These are phyloP conservation scores for Chironex yamaguchii DNA, from an alignment of 30 jellyfish, hydroid and myxozoan species.

Conservation along the genomic window DNA sequence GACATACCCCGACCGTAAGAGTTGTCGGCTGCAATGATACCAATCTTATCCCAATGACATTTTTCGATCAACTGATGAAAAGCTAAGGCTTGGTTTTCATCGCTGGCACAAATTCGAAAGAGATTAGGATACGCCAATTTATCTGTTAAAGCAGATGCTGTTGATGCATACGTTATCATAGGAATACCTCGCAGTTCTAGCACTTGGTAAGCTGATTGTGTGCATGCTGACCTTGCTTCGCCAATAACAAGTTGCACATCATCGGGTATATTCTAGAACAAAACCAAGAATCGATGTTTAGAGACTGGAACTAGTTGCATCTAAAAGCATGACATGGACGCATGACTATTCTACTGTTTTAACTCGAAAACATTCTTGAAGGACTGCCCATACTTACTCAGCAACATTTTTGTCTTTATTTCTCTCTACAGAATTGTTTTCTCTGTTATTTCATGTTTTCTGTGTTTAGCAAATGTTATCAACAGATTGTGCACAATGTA, in stretches of 20 bases:
- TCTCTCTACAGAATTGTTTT: too few relatives aligned
- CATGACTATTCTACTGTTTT: too few relatives aligned
- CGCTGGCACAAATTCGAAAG: constrained; percentile 89
- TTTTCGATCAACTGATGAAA: constrained; percentile 71
- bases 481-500: too few relatives aligned
- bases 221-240: constrained; percentile 84
- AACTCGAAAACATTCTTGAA: too few relatives aligned
- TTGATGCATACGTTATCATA: constrained; percentile 82
- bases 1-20: constrained; percentile 76
- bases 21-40: constrained; percentile 81
- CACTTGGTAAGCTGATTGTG: constrained; percentile 44
- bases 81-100: constrained; percentile 74
- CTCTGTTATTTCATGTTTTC: too few relatives aligned
- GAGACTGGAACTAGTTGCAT: too few relatives aligned
- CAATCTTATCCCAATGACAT: constrained; percentile 85
- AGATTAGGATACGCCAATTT: constrained; percentile 79
- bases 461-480: too few relatives aligned
- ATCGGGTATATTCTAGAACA: constrained; percentile 67
- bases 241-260: constrained; percentile 84
- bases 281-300: too few relatives aligned
- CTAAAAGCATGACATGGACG: too few relatives aligned
- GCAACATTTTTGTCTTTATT: too few relatives aligned
- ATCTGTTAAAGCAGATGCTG: constrained; percentile 72
- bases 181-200: constrained; percentile 69
- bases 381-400: too few relatives aligned